phyloP scores from a whole-genome alignment of 2,888 invertebrate genomes.

The Lycocerus yunnanus region DNA sequence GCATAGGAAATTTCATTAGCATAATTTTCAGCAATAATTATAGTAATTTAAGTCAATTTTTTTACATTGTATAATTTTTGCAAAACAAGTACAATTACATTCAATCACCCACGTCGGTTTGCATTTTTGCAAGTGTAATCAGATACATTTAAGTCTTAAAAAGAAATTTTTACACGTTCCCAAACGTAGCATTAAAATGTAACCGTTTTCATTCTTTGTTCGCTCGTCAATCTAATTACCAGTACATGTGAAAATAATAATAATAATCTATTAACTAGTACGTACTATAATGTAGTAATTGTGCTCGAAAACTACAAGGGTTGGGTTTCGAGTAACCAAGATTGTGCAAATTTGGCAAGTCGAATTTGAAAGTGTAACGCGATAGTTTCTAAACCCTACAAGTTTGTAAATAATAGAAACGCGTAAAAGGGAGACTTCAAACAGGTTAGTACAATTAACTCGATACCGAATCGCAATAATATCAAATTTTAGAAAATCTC shows the following conservation, averaged over 20 bases:
- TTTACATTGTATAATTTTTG: neutral
- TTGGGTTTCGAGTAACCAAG: neutral
- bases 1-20: neutral
- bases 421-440: neutral
- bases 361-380: neutral
- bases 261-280: neutral
- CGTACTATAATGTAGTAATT: too few species aligned
- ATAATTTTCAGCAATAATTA: neutral
- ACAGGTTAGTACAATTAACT: constrained; percentile 10
- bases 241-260: neutral
- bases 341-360: neutral
- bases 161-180: neutral
- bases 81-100: neutral
- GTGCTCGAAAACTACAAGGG: neutral
- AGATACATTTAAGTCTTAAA: neutral
- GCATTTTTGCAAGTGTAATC: neutral
- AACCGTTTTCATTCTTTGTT: neutral
- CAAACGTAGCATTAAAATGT: neutral
- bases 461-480: constrained; percentile 18
- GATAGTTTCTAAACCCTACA: neutral
- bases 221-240: neutral
- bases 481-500: constrained; percentile 25
- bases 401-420: neutral
- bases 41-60: neutral
- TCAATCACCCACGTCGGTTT: neutral